Base-by-base conservation (phyloP, 2,113 vertebrate genomes). In the Archilochus colubris region DNA sequence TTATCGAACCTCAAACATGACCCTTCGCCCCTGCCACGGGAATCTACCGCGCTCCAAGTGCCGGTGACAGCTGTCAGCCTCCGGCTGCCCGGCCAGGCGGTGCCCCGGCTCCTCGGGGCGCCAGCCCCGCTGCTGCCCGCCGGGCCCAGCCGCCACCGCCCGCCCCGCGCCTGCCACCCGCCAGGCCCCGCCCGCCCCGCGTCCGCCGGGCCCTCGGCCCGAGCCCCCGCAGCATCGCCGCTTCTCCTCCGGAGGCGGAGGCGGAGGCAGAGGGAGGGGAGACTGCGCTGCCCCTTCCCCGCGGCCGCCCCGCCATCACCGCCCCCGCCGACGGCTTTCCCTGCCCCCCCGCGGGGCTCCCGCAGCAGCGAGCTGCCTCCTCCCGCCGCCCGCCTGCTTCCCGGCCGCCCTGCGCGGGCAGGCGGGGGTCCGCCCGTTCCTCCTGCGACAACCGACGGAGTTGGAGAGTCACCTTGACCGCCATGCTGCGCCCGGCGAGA, bases 391-490 rank as follows among this genome's bases (percentile, higher is more conserved):
- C 43, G 33, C 48, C 54, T 43, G 7, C 6, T n/a, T 33, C 31
- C 36, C 12, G 38, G 46, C 61, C 28, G 18, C 44, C 55, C 73
- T 14, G 15, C 18, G 50, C 33, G 31, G 36, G 46, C 14, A 38
- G 14, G 46, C 72, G 38, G 50, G 21, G 38, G 31, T 53, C 74
- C 38, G 28, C 86, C 85, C 72, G 33, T 61, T 82, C 44, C 86
- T 89, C 88, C 94, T 57, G 95, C 94, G 89, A 89, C 92, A 88
- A 95, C 50, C 90, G 69, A 69, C 94, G 30, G 91, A 83, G 89
- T 83, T 33, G 72, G 76, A 97, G 98, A 99, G 98, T 99, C 99
- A 99, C 99, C 99, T 99, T 99, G 99, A 99, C 98, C 98, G 99
- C 99, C 99, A 99, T 99, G 98, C 98, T 99, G 99, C 96, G 95